Evolutionary conservation across 2,113 vertebrate species (phyloP).

Genomic region (Leptobrachium ailaonicum): DNA sequence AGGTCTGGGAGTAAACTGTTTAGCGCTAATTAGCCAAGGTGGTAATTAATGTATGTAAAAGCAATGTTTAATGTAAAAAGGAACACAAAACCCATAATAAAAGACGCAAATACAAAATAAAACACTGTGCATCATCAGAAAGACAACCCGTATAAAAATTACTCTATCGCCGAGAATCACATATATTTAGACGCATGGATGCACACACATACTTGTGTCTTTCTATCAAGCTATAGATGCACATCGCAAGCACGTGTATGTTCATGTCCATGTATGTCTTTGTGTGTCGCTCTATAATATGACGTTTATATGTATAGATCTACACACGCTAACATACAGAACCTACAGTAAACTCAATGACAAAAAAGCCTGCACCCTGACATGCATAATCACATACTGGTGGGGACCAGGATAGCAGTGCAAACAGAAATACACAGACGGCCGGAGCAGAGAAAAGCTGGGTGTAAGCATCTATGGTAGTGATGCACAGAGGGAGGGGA

Average conservation of each 20-base stretch:
- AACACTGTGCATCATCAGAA: too few relatives aligned
- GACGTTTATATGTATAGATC: neutral
- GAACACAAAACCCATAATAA: neutral
- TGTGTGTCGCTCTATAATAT: too few relatives aligned
- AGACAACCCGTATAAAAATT: too few relatives aligned
- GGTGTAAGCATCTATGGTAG: constrained; percentile 18
- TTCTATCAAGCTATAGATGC: too few relatives aligned
- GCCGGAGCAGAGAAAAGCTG: constrained; percentile 21
- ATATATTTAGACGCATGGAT: neutral
- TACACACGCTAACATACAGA: neutral
- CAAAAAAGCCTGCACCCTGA: neutral
- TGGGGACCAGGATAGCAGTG: neutral
- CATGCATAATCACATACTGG: neutral
- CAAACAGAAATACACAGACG: neutral
- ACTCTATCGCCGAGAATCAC: too few relatives aligned
- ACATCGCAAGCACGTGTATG: too few relatives aligned
- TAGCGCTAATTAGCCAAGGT: neutral
- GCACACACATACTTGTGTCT: neutral
- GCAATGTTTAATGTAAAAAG: neutral
- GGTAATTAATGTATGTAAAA: neutral
- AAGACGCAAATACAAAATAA: neutral
- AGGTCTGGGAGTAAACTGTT: neutral
- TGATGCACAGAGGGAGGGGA: constrained; percentile 27
- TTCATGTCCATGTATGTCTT: too few relatives aligned
- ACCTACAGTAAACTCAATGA: neutral